Conservation (phyloP, 1,140 invertebrate species). For the Platyscapa corneri region DNA sequence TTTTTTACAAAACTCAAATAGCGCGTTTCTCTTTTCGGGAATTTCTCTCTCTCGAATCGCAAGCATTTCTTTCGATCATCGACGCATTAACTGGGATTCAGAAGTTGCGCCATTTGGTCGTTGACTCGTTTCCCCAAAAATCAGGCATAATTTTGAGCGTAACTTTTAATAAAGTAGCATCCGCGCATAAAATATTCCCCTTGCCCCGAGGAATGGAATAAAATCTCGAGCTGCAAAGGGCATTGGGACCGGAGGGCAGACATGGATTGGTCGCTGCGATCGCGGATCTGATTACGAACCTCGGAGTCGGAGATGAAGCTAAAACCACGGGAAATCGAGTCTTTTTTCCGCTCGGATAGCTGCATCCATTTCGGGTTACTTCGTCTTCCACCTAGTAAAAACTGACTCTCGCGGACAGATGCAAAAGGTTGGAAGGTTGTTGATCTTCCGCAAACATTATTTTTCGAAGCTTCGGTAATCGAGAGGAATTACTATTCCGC, state of each 20-base stretch:
- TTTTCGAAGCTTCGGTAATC: background rate
- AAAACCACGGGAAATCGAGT: slow-evolving; percentile 35
- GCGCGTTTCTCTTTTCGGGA: no score
- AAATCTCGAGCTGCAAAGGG: background rate
- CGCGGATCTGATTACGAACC: slow-evolving; percentile 26
- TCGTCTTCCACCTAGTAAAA: background rate
- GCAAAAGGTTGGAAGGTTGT: background rate
- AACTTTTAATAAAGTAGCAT: no score
- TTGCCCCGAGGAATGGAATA: background rate
- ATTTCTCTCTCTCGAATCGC: no score
- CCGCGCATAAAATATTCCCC: background rate
- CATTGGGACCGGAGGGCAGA: background rate
- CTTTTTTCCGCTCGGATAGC: slow-evolving; percentile 48
- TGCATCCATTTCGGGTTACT: slow-evolving; percentile 1
- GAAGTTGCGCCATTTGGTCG: no score
- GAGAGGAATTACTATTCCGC: background rate
- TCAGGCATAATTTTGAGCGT: no score
- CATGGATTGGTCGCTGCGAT: background rate
- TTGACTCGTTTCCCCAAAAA: no score
- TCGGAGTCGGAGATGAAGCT: slow-evolving; percentile 19
- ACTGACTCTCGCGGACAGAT: background rate
- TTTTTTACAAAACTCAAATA: no score
- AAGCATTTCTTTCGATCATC: no score
- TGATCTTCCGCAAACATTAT: background rate
- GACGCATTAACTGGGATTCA: no score